phyloP scores from a whole-genome alignment of 2,888 invertebrate species.

The Polyploca ridens region DNA sequence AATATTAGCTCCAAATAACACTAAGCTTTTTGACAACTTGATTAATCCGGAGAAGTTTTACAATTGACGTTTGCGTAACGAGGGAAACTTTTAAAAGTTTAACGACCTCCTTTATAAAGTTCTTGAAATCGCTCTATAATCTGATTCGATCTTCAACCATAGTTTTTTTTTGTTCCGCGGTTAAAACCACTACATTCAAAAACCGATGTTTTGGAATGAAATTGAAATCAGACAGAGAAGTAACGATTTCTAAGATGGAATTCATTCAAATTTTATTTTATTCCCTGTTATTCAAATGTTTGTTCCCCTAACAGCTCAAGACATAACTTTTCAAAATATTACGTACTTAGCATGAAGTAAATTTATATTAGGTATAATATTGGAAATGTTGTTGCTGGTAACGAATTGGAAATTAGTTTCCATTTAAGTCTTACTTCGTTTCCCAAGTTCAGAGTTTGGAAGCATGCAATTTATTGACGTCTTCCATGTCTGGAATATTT shows the following conservation, averaged over 20 bases:
- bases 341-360: background rate
- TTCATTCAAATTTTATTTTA: background rate
- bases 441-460: background rate
- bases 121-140: background rate
- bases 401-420: conserved; percentile 14
- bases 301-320: background rate
- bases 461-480: too few species aligned
- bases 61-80: conserved; percentile 8
- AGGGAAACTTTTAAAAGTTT: conserved; percentile 5
- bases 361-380: background rate
- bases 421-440: conserved; percentile 11
- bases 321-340: background rate
- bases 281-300: background rate
- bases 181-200: too few species aligned
- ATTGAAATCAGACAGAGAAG: background rate
- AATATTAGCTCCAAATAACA: conserved; percentile 17
- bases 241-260: background rate
- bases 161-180: too few species aligned
- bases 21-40: conserved; percentile 12
- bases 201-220: too few species aligned
- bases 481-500: too few species aligned
- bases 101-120: conserved; percentile 4
- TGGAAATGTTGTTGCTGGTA: background rate
- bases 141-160: too few species aligned
- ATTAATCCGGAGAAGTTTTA: conserved; percentile 8